Conservation (phyloP, 2,113 vertebrate genomes). For the Phylloscopus whistleri region DNA sequence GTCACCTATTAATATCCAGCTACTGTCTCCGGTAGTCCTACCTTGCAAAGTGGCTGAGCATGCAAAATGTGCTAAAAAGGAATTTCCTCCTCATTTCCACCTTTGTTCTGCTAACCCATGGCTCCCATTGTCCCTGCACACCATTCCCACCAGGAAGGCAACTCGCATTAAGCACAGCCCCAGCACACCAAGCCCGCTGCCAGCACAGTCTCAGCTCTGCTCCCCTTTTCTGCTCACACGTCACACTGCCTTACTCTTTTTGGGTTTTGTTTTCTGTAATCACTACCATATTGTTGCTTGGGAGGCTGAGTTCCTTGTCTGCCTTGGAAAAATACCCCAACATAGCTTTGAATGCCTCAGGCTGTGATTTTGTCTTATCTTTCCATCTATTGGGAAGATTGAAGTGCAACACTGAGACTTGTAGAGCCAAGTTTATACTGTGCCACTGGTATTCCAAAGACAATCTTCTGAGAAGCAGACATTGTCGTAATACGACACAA, state of each 20-base stretch:
- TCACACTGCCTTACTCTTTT: background rate
- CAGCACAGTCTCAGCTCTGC: rapidly evolving
- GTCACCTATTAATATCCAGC: slow-evolving; percentile 52
- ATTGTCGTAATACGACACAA: too few relatives aligned
- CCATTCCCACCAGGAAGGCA: background rate
- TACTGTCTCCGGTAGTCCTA: background rate
- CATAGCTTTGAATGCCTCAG: background rate
- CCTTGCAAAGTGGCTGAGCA: background rate
- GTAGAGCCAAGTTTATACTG: rapidly evolving
- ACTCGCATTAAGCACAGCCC: rapidly evolving
- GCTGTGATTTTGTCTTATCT: background rate
- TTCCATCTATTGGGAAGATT: background rate
- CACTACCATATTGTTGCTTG: background rate
- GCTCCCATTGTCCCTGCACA: background rate
- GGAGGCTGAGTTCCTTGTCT: background rate
- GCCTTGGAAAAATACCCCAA: background rate
- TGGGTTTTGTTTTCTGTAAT: background rate
- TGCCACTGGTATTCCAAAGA: background rate
- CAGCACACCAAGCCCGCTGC: background rate
- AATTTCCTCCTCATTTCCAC: slow-evolving; percentile 42
- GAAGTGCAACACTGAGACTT: background rate
- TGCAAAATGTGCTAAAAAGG: slow-evolving; percentile 19
- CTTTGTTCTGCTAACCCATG: background rate
- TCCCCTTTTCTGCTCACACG: background rate
- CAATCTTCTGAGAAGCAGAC: background rate